A percentile compares a stretch with the other conserved stretches of the same genome.
These are phyloP conservation scores for Myotis pilosus DNA, from an alignment of 2,797 vertebrate genomes.

Conservation along the genomic window DNA sequence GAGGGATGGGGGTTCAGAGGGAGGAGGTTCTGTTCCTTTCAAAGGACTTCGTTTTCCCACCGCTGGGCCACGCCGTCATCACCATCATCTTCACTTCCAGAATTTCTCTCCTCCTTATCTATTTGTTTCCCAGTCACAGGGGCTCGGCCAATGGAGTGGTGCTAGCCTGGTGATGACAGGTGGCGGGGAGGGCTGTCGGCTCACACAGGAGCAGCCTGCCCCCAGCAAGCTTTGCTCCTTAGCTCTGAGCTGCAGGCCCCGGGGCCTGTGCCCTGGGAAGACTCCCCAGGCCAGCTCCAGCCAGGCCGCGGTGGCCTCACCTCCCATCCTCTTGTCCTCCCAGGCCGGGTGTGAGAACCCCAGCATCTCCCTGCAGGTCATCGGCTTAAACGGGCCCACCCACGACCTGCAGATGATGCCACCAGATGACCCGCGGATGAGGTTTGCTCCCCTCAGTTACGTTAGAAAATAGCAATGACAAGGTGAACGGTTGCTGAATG, in stretches of 20 bases:
- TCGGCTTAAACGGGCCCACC: constrained; percentile 94
- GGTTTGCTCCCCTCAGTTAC: constrained; percentile 83
- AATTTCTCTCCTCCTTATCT: background rate
- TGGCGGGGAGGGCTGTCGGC: rapidly evolving
- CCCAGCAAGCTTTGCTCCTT: no score
- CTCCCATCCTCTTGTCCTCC: background rate
- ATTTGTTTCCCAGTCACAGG: no score
- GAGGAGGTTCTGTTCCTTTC: background rate
- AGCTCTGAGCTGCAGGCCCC: background rate
- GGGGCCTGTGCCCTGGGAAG: rapidly evolving
- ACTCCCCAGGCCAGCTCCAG: rapidly evolving
- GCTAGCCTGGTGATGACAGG: background rate
- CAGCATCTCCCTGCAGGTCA: constrained; percentile 92
- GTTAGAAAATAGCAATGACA: rapidly evolving
- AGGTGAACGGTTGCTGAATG: rapidly evolving
- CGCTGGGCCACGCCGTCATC: background rate
- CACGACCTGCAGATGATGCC: constrained; percentile 96
- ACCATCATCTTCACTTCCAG: background rate
- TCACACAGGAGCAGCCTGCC: no score
- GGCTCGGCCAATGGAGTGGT: no score
- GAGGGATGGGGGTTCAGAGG: no score
- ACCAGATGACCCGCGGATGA: constrained; percentile 94
- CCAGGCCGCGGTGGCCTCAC: background rate
- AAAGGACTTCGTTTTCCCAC: background rate
- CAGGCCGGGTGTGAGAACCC: constrained; percentile 97